Conservation (phyloP, 2,888 invertebrate species). For the Stenchaetothrips biformis region DNA sequence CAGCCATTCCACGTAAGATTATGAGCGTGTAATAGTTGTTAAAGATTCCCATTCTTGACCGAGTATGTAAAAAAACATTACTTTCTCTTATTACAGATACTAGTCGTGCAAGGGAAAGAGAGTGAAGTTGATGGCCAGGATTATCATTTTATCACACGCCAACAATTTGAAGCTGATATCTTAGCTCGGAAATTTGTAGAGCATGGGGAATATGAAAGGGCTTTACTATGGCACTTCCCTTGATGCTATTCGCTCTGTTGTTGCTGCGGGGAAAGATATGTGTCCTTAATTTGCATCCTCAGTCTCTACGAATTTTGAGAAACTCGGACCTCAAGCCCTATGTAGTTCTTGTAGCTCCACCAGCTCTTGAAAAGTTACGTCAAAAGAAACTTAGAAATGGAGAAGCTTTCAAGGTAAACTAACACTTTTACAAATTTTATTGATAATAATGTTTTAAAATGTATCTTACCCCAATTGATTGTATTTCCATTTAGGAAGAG, state of each 20-base stretch:
- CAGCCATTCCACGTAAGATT: conserved; percentile 91
- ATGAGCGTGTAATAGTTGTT: conserved; percentile 13
- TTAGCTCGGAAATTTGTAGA: conserved; percentile 91
- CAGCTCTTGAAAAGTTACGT: conserved; percentile 87
- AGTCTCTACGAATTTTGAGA: conserved; percentile 86
- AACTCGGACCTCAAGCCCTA: conserved; percentile 95
- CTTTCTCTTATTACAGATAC: conserved; percentile 55
- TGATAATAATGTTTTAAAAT: conserved; percentile 26
- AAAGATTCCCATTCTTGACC: conserved; percentile 17
- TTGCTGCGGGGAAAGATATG: conserved; percentile 95
- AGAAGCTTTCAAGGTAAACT: conserved; percentile 75
- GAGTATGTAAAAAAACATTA: conserved; percentile 26
- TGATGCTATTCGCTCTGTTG: conserved; percentile 90
- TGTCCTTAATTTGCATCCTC: conserved; percentile 93
- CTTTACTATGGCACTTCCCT: conserved; percentile 94
- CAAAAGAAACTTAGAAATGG: conserved; percentile 87
- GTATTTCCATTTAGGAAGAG: conserved; percentile 64
- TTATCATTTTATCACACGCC: conserved; percentile 94
- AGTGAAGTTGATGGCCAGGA: conserved; percentile 94
- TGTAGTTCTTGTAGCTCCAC: conserved; percentile 95
- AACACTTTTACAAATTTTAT: conserved; percentile 1
- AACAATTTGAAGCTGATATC: conserved; percentile 93
- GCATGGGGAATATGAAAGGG: conserved; percentile 96
- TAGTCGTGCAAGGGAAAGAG: conserved; percentile 83
- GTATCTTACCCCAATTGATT: conserved; percentile 3